A percentile compares a stretch with the other conserved stretches of the same genome.
These are phyloP conservation scores for Osmoderma eremita DNA, from an alignment of 2,888 invertebrate genomes.

Conservation along the genomic window DNA sequence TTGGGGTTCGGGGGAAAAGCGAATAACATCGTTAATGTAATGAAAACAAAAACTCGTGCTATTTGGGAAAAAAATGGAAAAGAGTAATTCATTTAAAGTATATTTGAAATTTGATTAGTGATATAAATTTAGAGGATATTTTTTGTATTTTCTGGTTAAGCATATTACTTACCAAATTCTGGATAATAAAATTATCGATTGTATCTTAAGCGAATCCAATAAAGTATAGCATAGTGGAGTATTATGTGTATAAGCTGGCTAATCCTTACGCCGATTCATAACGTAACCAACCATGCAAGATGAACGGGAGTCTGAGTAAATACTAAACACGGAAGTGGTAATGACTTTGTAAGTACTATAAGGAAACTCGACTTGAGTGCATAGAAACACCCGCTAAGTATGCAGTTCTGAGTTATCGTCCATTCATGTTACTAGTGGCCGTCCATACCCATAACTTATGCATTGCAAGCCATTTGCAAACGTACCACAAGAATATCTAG, in stretches of 20 bases:
- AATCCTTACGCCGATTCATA: not conserved
- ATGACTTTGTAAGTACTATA: slow-evolving; percentile 16
- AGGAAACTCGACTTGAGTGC: not conserved
- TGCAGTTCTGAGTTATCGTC: no score
- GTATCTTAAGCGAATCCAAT: not conserved
- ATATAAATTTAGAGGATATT: no score
- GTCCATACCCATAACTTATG: no score
- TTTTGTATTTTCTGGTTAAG: not conserved
- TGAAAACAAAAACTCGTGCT: not conserved
- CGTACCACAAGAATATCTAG: no score
- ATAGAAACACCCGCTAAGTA: not conserved
- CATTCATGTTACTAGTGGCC: no score
- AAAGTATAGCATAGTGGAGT: not conserved
- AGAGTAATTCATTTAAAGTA: not conserved
- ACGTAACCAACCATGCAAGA: not conserved
- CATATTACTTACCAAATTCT: not conserved
- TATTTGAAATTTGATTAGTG: no score
- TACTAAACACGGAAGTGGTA: slow-evolving; percentile 7
- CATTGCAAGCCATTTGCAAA: no score
- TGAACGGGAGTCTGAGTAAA: slow-evolving; percentile 1
- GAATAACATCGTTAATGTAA: no score
- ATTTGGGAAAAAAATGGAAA: not conserved
- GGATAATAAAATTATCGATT: not conserved
- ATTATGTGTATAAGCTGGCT: not conserved
- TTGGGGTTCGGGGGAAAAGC: no score